These are phyloP conservation scores for Anabacerthia variegaticeps DNA, from an alignment of 2,797 vertebrate genomes.

Conservation along the genomic window DNA sequence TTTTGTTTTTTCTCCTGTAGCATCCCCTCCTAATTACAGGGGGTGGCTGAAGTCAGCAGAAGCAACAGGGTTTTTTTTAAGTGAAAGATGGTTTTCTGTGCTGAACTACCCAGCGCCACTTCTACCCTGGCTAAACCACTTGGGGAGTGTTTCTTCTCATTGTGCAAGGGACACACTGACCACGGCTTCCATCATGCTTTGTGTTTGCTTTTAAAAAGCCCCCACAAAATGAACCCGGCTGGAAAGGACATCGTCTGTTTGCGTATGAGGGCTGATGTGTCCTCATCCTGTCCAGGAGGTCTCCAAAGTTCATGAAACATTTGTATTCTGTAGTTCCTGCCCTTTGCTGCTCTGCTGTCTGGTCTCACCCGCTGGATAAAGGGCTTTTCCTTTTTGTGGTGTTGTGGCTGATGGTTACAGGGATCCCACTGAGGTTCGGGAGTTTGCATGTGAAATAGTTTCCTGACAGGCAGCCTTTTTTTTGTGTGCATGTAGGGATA, in stretches of 20 bases:
- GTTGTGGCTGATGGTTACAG: neutral
- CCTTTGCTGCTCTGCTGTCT: neutral
- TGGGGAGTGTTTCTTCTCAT: neutral
- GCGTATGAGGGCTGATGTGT: accelerated
- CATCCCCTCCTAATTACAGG: neutral
- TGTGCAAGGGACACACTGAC: neutral
- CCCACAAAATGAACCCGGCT: neutral
- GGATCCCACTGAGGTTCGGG: neutral
- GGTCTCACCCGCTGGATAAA: neutral
- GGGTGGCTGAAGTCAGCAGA: neutral
- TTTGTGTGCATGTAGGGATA: neutral
- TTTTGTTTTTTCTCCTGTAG: neutral
- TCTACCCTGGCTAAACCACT: neutral
- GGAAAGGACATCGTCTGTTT: neutral
- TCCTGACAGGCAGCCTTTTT: neutral
- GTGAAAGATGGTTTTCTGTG: neutral
- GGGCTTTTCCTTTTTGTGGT: neutral
- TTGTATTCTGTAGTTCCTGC: neutral
- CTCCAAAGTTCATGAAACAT: conserved; percentile 5
- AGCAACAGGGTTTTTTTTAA: neutral
- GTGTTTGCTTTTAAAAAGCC: neutral
- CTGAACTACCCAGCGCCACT: neutral
- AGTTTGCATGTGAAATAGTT: neutral
- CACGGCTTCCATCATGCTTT: neutral
- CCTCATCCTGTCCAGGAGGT: neutral